A percentile compares a stretch with the other conserved stretches of the same genome.
Evolutionary conservation across 2,888 invertebrate species (phyloP).

Genomic region (Heliconius hortense): DNA sequence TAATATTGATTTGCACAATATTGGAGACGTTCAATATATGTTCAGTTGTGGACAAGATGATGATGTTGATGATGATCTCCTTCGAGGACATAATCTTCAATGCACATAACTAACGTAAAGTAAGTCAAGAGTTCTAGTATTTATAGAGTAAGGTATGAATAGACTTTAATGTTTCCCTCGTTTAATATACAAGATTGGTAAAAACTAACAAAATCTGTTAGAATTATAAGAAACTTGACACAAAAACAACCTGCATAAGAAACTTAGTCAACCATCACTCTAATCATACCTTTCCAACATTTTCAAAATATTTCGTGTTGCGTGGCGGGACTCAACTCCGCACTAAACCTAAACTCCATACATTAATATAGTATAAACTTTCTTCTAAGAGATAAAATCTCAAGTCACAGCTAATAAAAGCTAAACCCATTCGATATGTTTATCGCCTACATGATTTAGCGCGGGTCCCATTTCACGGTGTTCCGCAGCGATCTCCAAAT

Average conservation of each 20-base stretch:
- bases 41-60: too few relatives aligned
- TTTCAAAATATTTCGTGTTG: neutral
- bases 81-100: too few relatives aligned
- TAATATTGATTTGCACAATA: too few relatives aligned
- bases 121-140: too few relatives aligned
- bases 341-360: neutral
- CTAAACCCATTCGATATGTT: conserved; percentile 74
- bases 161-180: too few relatives aligned
- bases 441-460: conserved; percentile 76
- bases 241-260: neutral
- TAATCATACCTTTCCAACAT: too few relatives aligned
- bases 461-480: conserved; percentile 70
- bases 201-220: too few relatives aligned
- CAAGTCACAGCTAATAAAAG: conserved; percentile 73
- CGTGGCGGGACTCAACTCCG: neutral
- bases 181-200: too few relatives aligned
- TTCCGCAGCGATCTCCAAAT: conserved; percentile 65
- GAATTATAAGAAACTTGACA: neutral
- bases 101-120: too few relatives aligned
- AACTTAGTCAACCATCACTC: neutral
- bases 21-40: too few relatives aligned
- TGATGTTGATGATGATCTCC: too few relatives aligned
- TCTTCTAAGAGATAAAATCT: conserved; percentile 50
- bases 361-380: conserved; percentile 1
- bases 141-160: too few relatives aligned